Percentiles rank a stretch among this genome's conserved stretches.
Conservation (phyloP, 23 tunicate species). For the Halocynthia aurantium region DNA sequence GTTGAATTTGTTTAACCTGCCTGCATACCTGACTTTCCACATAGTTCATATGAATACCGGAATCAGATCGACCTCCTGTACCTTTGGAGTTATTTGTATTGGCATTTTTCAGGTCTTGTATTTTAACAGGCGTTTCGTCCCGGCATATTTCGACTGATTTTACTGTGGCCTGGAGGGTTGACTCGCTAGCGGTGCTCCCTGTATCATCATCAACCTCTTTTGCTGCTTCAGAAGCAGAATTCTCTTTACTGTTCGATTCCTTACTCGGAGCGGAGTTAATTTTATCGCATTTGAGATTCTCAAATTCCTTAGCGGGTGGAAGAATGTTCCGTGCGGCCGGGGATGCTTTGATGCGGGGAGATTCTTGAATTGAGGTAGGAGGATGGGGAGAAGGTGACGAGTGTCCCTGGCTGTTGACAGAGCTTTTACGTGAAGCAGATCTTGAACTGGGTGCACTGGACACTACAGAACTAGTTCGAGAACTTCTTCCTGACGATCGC, state of each 20-base stretch:
- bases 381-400: conserved; percentile 27
- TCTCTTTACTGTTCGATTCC: not conserved
- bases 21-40: too few relatives aligned
- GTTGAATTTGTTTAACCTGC: too few relatives aligned
- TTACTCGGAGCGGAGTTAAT: not conserved
- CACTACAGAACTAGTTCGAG: conserved; percentile 24
- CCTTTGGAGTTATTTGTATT: not conserved
- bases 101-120: not conserved
- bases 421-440: conserved; percentile 19
- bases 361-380: conserved; percentile 3
- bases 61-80: too few relatives aligned
- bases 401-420: conserved; percentile 21
- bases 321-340: too few relatives aligned
- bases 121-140: not conserved
- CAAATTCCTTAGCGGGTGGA: too few relatives aligned
- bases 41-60: too few relatives aligned
- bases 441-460: conserved; percentile 12
- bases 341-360: not conserved
- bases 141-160: too few relatives aligned
- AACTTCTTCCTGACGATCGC: conserved; percentile 44
- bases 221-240: too few relatives aligned
- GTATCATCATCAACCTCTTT: too few relatives aligned
- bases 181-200: too few relatives aligned
- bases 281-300: not conserved
- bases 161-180: too few relatives aligned